Base-by-base conservation (phyloP, 1,140 invertebrate genomes). In the Zaprionus camerounensis region DNA sequence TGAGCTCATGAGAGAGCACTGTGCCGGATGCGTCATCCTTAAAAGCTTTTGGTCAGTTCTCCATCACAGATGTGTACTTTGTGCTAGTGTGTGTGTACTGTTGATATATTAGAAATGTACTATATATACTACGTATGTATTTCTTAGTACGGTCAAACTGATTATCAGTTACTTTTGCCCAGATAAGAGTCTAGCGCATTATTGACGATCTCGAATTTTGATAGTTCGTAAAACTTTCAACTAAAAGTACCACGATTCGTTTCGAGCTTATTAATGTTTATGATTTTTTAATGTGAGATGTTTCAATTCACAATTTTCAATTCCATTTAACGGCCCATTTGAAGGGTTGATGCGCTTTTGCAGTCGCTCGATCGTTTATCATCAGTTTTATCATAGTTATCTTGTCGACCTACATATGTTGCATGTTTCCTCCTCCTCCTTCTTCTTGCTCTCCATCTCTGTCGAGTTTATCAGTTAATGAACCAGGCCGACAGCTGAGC, bases 391-490 rank as follows among this genome's bases (percentile, higher is more conserved):
- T 71, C 69, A 61, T 53, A 69, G 51, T 66, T 85, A 78, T 87
- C 76, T 67, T 51, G n/a, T 20, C 67, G 83, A 80, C 83, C 80
- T 55, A 86, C 31, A 58, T 73, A 41, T 38, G 20, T 65, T 63
- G 13, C 36, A 61, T 77, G 58, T 77, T 59, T 49, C 49, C 41
- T 56, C 15, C 22, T 34, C 26, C 22, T 5, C 13, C 15, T 46
- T n/a, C n/a, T 7, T 17, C n/a, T 46, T 17, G 1, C 7, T 41
- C 15, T 41, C 2, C 41, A 46, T 46, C 22, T 76, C 59, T 61
- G 46, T 59, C 15, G 22, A 2, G 28, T 73, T 85, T 86, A 85
- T 86, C 82, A 86, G 76, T 72, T 82, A 82, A 69, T 76, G 71
- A 86, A 85, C 70, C 38, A 75, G 63, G 36, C 31, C 44, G 73